A percentile compares a stretch with the other conserved stretches of the same genome.
Evolutionary conservation across 2,888 invertebrate genomes (phyloP).

Genomic region (Lysandra coridon): DNA sequence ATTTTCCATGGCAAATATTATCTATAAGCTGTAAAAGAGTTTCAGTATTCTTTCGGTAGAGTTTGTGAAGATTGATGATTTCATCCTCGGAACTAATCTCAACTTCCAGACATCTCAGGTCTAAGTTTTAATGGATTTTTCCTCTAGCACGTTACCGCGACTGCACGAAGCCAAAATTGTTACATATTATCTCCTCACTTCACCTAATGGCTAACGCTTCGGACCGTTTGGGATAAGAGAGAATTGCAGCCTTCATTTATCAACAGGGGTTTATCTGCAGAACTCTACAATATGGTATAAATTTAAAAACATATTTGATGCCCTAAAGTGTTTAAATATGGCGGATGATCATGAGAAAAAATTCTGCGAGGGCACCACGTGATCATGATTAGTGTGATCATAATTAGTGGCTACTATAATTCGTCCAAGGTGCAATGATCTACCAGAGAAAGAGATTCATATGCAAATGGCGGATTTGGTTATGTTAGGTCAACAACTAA

Average conservation of each 20-base stretch:
- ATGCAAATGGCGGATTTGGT: too few species aligned
- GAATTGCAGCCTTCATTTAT: neutral
- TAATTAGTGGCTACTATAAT: too few species aligned
- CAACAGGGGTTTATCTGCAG: neutral
- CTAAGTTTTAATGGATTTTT: constrained; percentile 69
- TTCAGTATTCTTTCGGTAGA: constrained; percentile 27
- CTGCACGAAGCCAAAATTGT: constrained; percentile 37
- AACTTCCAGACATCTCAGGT: constrained; percentile 58
- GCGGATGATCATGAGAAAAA: too few species aligned
- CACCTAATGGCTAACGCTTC: neutral
- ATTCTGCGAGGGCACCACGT: too few species aligned
- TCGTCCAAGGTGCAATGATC: neutral
- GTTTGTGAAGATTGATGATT: constrained; percentile 67
- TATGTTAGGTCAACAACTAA: too few species aligned
- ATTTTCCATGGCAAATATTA: constrained; percentile 15
- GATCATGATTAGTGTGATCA: too few species aligned
- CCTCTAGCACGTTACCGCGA: constrained; percentile 55
- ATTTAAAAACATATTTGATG: too few species aligned
- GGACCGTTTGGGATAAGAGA: neutral
- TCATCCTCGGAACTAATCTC: constrained; percentile 61
- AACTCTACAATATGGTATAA: too few species aligned
- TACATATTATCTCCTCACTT: constrained; percentile 5
- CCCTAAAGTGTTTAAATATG: too few species aligned
- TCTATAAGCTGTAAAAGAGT: neutral
- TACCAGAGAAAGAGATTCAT: neutral